Evolutionary conservation across 2,113 vertebrate genomes (phyloP), one percentile per base, ranked within the genome.

Genomic region (Heterotis niloticus): DNA sequence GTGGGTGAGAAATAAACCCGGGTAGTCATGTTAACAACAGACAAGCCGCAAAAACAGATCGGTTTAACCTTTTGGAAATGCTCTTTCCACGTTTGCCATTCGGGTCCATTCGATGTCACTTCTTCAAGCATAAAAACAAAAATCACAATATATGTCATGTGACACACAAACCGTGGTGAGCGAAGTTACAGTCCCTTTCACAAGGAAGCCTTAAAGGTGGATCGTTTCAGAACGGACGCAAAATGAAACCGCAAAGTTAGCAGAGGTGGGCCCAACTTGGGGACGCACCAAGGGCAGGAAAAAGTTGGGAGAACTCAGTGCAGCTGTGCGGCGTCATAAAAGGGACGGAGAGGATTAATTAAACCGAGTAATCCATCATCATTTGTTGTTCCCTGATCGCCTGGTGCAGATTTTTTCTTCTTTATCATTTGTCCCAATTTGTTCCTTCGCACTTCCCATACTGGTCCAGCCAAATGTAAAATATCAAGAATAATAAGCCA

Each of bases 391-490:
- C 54, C 20, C 29, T 72, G 34, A 72, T 72, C 52, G 52, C 44
- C 52, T 13, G 34, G 14, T 14, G 69, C 54, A 52, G 23, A 72
- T 52, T 72, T 51, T 51, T 72, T 52, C 20, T 44, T 44, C 51
- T 72, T 72, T 5, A 23, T 72, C 34, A 54, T 72, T 72, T 72
- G 69, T 72, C 44, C 34, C 69, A 72, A 72, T 72, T 52, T 72
- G 54, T 72, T 72, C 44, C n/a, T 52, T 72, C 69, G 23, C 44
- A 72, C 29, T 52, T n/a, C 44, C 69, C 69, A 72, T 72, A 72
- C 54, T 34, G 34, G 54, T 72, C 69, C 69, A 72, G 68, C 34
- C n/a, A 44, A 44, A 70, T 7, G 34, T 44, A 44, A 44, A 44
- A 44, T 44, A 44, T 44, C 34, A 44, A 44, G 34, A 44, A 44